Evolutionary conservation across 1,140 invertebrate species (phyloP), one percentile per base, ranked within the genome.

Genomic region (Leptinotarsa lineolata): DNA sequence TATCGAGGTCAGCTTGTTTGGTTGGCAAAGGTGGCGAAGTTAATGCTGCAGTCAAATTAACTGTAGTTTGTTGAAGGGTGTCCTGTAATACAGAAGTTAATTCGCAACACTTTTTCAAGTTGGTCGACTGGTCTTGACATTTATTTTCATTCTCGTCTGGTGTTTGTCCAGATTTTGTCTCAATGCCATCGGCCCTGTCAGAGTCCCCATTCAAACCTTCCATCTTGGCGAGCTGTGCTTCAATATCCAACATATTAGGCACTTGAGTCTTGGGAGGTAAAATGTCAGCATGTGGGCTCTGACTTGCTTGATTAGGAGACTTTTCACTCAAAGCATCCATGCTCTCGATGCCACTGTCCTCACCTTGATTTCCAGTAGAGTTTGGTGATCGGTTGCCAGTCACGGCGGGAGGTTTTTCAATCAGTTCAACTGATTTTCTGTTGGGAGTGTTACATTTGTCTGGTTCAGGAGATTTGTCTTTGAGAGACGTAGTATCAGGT

Each of bases 241-340:
- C 90, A 68, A 90, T 90, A 77, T 90, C 89, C 70, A 89, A 87
- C 74, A 90, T 86, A 68, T 87, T 85, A 79, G 88, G 86, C 75
- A 87, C 84, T 74, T 87, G 85, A n/a, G 84, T 82, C 69, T 79
- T 82, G 4, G 76, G 77, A 60, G 78, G 74, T 54, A 76, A 61
- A 68, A 79, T 80, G 60, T 83, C 83, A 20, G 78, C 80, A 68
- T 88, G 87, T 11, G 88, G 88, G 39, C 89, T 90, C 77, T 89
- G 88, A 70, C 88, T 88, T 44, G 89, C 91, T 73, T 78, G 77
- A 64, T 78, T 78, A 16, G 94, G 95, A 76, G 93, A 95, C 82
- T 97, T 97, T 81, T 97, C 95, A 22, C 94, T 95, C 4, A 96
- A 83, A 2, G 95, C 94, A 81, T 97, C 95, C 94, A 96, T 95